Percentiles rank a stretch among this genome's conserved stretches.
Conservation (phyloP, 2,797 vertebrate genomes). For the Chelon labrosus region DNA sequence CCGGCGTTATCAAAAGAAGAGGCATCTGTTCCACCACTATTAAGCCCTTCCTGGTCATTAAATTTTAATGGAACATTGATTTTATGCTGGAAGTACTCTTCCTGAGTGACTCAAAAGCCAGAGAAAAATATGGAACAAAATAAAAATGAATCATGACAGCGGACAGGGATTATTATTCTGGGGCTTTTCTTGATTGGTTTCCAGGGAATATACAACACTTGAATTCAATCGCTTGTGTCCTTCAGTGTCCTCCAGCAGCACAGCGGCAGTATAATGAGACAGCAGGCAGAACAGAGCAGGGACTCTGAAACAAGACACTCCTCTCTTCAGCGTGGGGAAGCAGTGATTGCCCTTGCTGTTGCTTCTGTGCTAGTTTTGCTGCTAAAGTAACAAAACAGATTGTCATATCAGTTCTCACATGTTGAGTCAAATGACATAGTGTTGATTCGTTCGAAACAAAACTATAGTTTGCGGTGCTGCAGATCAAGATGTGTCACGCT, state of each 20-base stretch:
- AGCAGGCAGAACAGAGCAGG: constrained; percentile 65
- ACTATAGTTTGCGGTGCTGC: constrained; percentile 22
- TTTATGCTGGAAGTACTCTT: constrained; percentile 85
- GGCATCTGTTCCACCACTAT: constrained; percentile 87
- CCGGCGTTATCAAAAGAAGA: constrained; percentile 75
- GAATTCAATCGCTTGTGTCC: constrained; percentile 84
- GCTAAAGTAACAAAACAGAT: constrained; percentile 42
- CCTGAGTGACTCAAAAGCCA: constrained; percentile 81
- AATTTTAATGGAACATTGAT: constrained; percentile 91
- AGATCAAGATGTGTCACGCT: constrained; percentile 20
- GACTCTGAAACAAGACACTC: constrained; percentile 62
- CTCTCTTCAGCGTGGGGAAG: constrained; percentile 40
- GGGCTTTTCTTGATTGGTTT: constrained; percentile 84
- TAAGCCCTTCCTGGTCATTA: constrained; percentile 88
- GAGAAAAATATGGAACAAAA: constrained; percentile 83
- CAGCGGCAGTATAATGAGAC: constrained; percentile 79
- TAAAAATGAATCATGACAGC: constrained; percentile 85
- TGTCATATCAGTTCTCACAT: constrained; percentile 26
- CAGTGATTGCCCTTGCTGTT: constrained; percentile 38
- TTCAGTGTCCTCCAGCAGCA: constrained; percentile 84
- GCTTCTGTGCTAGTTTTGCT: constrained; percentile 14
- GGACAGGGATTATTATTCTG: constrained; percentile 83
- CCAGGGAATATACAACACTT: constrained; percentile 85
- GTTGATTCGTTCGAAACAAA: constrained; percentile 29
- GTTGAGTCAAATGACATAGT: constrained; percentile 35